Evolutionary conservation across 2,797 vertebrate species (phyloP), one percentile per base, ranked within the genome.

Genomic region (Podarcis lilfordi): DNA sequence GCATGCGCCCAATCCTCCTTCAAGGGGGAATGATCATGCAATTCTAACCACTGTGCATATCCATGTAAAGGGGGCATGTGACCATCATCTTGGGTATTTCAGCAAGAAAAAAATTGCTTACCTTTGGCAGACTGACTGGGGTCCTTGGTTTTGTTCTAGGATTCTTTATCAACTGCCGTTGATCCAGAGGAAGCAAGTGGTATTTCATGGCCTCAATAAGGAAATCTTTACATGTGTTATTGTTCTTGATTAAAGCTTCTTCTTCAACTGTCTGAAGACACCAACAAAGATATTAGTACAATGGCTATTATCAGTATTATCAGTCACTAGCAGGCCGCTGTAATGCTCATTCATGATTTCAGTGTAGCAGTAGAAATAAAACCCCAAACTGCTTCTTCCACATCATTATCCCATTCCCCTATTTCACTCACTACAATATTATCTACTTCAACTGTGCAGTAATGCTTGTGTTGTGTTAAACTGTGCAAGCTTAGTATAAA

Each of bases 181-280:
- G 98, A 96, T 99, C 98, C 72, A 98, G 97, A 25, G 99, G 98
- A 91, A 99, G 97, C 89, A 99, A 97, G 94, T 99, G 98, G 82
- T 99, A 99, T 95, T 99, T 99, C 98, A 99, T 99, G 6, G 99
- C 99, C 93, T 99, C 99, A 0, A 99, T 99, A 80, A 99, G 98
- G 90, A 99, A 99, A 91, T 99, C 98, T 94, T 99, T 99, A 95
- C 99, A 99, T 13, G 98, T 99, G 96, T 98, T 99, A 97, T 99
- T 99, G 97, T 99, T 99, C 96, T 99, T 99, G 94, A 99, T 99
- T 95, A 99, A 96, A 92, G 98, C 98, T 93, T 99, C 99, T 96
- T 99, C 98, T 95, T 99, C 99, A 1, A 99, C 99, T 5, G 98
- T 99, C 98, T 99, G 94, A 91, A 96, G 95, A 92, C 27, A 84